Evolutionary conservation across 2,888 invertebrate species (phyloP), one percentile per base, ranked within the genome.

Genomic region (Glyphotaelius pellucidus): DNA sequence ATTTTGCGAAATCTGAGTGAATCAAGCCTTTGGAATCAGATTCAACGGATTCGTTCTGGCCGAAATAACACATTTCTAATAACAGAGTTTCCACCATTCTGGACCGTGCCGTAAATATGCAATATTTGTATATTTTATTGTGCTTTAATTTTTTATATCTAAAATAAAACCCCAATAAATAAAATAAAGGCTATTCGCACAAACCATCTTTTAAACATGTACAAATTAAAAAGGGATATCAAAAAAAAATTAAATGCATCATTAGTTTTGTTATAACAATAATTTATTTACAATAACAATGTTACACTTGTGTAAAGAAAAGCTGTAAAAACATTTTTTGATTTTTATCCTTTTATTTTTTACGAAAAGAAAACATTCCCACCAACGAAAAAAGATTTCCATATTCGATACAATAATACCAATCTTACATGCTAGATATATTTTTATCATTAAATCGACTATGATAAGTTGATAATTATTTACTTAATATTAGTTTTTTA

Each of bases 241-340:
- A 15, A 12, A 80, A n/a, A 38, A 89, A 89, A 89, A 38, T 85
- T 80, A 89, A 89, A 89, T 25, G 38, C 85, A 31, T 32, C 30
- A 19, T 19, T 91, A 90, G 91, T 91, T 91, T 91, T 91, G 91
- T 91, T 91, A 91, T 91, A 91, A 91, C 91, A 91, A 67, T 67
- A 67, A 91, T 91, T 91, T 91, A 91, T 91, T 91, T 91, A 91
- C 91, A 91, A 91, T 91, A 91, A 91, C 91, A 91, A 80, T 90
- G 91, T 91, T 91, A 91, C 90, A 88, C 89, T 83, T 89, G 89
- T 91, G 88, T 90, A 91, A 90, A 90, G 84, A 91, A 79, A 91
- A 91, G 84, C 91, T 91, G 90, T 91, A 90, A 91, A 91, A 91
- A 91, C 91, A 91, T 91, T 89, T 91, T 80, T 89, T 91, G 67